Conservation (phyloP, 2,888 invertebrate species). For the Priocnemis perturbator region DNA sequence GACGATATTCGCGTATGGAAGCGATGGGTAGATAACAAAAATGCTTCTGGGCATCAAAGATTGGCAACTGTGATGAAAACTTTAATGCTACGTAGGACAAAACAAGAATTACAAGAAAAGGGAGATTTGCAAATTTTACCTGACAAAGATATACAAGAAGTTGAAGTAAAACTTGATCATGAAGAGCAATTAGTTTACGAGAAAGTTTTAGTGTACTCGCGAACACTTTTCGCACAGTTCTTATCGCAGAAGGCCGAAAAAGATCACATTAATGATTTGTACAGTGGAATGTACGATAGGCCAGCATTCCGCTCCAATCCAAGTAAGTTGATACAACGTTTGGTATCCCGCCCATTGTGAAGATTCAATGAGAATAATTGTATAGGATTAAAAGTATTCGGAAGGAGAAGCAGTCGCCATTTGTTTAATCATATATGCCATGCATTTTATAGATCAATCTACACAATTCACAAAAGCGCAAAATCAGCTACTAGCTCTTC, state of each 20-base stretch:
- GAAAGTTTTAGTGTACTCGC: constrained; percentile 83
- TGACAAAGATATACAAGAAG: constrained; percentile 77
- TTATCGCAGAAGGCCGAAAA: constrained; percentile 86
- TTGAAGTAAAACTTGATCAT: constrained; percentile 80
- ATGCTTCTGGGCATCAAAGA: constrained; percentile 85
- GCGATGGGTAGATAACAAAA: constrained; percentile 92
- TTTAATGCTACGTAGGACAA: constrained; percentile 91
- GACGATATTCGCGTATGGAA: constrained; percentile 94
- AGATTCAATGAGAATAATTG: too few relatives aligned
- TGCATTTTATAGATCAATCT: constrained; percentile 44
- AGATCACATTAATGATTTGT: constrained; percentile 68
- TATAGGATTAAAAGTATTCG: too few relatives aligned
- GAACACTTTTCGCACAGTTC: constrained; percentile 86
- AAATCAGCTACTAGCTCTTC: constrained; percentile 59
- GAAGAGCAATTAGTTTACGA: constrained; percentile 88
- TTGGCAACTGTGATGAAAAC: constrained; percentile 90
- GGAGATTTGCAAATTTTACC: constrained; percentile 82
- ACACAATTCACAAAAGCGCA: constrained; percentile 71
- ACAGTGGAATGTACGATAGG: constrained; percentile 51
- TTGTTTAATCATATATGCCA: constrained; percentile 11
- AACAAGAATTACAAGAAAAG: constrained; percentile 83
- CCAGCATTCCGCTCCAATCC: constrained; percentile 42
- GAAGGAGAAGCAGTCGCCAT: too few relatives aligned
- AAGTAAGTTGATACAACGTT: constrained; percentile 33
- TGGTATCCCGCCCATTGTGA: too few relatives aligned